A percentile compares a stretch with the other conserved stretches of the same genome.
phyloP scores from a whole-genome alignment of 2,888 invertebrate genomes.

The Tipula helvola region DNA sequence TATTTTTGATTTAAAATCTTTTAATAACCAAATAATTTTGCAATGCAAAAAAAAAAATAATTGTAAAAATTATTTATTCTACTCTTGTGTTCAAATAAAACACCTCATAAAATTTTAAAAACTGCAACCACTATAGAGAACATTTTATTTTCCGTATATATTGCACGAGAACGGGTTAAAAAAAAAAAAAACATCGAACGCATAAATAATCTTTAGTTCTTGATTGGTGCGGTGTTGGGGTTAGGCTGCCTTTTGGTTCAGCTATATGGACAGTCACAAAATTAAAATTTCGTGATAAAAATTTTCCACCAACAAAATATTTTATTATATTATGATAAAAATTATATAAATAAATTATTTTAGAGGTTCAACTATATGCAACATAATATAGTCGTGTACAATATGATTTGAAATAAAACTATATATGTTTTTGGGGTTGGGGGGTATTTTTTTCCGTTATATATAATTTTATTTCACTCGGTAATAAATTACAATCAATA shows the following conservation, averaged over 20 bases:
- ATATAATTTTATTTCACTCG: background rate
- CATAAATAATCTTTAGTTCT: background rate
- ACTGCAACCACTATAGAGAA: background rate
- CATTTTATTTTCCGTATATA: background rate
- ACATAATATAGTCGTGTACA: background rate
- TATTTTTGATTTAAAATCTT: background rate
- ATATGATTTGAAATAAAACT: background rate
- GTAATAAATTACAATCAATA: slow-evolving; percentile 4
- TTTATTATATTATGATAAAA: background rate
- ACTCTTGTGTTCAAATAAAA: background rate
- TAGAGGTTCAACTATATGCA: background rate
- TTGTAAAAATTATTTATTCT: background rate
- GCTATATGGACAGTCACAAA: background rate
- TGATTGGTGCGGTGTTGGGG: background rate
- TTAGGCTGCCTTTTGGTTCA: background rate
- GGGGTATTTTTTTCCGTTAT: background rate
- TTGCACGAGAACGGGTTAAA: background rate
- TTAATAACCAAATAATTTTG: background rate
- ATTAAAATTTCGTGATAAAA: background rate
- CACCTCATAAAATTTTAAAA: background rate
- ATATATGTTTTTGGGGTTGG: background rate
- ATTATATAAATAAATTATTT: background rate
- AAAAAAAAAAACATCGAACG: background rate
- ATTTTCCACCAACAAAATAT: background rate
- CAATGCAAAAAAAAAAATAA: background rate